These are phyloP conservation scores for Anabacerthia variegaticeps DNA, from an alignment of 2,797 vertebrate species.

Conservation along the genomic window DNA sequence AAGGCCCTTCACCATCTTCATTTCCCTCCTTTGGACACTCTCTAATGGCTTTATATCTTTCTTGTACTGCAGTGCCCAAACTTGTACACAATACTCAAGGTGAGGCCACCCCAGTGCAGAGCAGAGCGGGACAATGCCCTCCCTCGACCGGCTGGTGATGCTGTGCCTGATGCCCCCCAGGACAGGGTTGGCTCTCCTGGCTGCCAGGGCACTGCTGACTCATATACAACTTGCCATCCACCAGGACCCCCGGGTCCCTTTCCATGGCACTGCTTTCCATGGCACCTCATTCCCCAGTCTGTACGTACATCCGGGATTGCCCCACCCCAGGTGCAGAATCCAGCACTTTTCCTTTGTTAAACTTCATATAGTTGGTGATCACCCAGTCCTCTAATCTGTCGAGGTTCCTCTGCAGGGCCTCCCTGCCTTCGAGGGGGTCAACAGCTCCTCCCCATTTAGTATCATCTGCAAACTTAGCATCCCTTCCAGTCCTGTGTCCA, in stretches of 20 bases:
- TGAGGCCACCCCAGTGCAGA: background rate
- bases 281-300: background rate
- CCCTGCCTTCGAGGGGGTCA: background rate
- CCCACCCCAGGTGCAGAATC: background rate
- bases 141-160: accelerated
- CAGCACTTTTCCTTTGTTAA: background rate
- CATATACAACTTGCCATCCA: accelerated
- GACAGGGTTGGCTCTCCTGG: accelerated
- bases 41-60: background rate
- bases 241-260: too few relatives aligned
- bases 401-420: accelerated
- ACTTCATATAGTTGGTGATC: background rate
- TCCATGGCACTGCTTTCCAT: background rate
- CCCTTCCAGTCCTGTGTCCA: background rate
- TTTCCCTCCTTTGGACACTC: too few relatives aligned
- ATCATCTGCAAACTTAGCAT: background rate
- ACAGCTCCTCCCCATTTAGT: background rate
- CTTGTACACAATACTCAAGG: background rate
- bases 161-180: accelerated
- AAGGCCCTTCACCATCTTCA: too few relatives aligned
- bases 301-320: background rate
- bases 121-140: background rate
- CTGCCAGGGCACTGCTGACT: background rate
- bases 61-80: background rate
- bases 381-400: background rate